Percentiles rank a stretch among this genome's conserved stretches.
phyloP scores from a whole-genome alignment of 2,797 vertebrate species.

The Cynopterus sphinx region DNA sequence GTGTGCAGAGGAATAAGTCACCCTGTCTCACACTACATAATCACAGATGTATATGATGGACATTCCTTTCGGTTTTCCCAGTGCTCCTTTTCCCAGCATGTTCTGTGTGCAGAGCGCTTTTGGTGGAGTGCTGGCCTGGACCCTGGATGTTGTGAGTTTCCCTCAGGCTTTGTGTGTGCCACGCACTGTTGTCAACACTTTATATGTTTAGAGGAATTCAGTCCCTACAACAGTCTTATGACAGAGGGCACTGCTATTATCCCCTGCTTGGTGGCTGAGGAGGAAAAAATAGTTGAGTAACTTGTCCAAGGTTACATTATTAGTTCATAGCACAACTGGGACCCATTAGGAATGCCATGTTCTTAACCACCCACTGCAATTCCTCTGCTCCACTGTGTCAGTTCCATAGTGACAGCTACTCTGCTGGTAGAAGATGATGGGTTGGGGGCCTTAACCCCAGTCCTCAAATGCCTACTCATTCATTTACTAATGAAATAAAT shows the following conservation, averaged over 20 bases:
- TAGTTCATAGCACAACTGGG: not conserved
- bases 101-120: not conserved
- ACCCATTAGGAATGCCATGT: accelerated
- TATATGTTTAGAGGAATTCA: not conserved
- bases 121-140: not conserved
- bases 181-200: not conserved
- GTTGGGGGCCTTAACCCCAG: accelerated
- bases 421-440: not conserved
- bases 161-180: not conserved
- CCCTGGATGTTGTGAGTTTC: not conserved
- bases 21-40: not conserved
- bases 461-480: not conserved
- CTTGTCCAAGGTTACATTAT: not conserved
- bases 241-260: too few species aligned
- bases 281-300: not conserved
- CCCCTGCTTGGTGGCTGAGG: not conserved
- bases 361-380: too few species aligned
- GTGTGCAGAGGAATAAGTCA: not conserved
- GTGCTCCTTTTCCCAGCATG: not conserved
- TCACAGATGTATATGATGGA: not conserved
- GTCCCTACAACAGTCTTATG: not conserved
- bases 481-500: not conserved
- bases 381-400: not conserved
- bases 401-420: accelerated
- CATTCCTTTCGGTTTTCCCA: not conserved